Conservation (phyloP, 1,140 invertebrate species). For the Platorchestia sp. region DNA sequence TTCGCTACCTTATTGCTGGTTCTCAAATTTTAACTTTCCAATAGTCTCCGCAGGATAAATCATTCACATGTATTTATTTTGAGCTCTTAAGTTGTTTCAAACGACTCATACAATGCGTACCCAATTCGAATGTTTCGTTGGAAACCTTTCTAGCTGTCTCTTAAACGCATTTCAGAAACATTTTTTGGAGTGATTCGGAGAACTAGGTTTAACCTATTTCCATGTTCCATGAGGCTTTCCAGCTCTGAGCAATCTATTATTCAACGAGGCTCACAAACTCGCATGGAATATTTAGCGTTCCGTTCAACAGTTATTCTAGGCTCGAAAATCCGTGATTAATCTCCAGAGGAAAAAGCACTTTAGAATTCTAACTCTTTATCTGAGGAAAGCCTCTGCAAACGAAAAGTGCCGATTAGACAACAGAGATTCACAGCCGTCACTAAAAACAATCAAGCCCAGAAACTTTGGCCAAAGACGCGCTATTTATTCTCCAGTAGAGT, state of each 20-base stretch:
- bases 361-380: not conserved
- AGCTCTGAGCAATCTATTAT: not conserved
- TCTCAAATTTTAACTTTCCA: no score
- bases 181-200: not conserved
- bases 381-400: not conserved
- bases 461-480: not conserved
- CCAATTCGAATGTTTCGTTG: not conserved
- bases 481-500: not conserved
- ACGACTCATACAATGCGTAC: no score
- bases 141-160: not conserved
- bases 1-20: no score
- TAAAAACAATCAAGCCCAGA: constrained; percentile 11
- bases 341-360: not conserved
- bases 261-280: not conserved
- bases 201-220: not conserved
- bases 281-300: not conserved
- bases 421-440: constrained; percentile 12
- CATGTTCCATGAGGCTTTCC: not conserved
- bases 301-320: not conserved
- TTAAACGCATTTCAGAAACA: not conserved
- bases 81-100: no score
- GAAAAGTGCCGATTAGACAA: not conserved
- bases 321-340: not conserved
- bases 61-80: no score
- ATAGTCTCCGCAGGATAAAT: no score